A percentile compares a stretch with the other conserved stretches of the same genome.
These are phyloP conservation scores for Lasioglossum zephyrum DNA, from an alignment of 2,888 invertebrate genomes.

Conservation along the genomic window DNA sequence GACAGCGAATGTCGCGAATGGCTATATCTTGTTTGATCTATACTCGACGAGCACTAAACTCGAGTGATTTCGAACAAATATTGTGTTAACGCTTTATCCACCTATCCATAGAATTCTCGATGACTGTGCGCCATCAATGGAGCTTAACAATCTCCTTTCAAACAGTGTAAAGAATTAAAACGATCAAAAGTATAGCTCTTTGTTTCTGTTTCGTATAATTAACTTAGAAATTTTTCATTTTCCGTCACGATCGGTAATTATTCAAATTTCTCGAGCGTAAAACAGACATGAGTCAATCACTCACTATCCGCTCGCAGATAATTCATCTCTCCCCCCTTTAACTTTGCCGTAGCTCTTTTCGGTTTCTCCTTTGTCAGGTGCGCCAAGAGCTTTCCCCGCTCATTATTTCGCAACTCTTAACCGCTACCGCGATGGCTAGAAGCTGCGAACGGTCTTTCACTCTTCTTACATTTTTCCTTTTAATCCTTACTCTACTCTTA, in stretches of 20 bases:
- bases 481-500: slow-evolving; percentile 9
- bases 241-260: neutral
- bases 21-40: neutral
- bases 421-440: slow-evolving; percentile 18
- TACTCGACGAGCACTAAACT: neutral
- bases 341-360: neutral
- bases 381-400: slow-evolving; percentile 24
- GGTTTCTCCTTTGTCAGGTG: neutral
- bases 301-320: neutral
- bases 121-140: neutral
- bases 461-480: neutral
- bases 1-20: too few species aligned
- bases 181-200: too few species aligned
- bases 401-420: slow-evolving; percentile 69
- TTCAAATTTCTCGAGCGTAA: neutral
- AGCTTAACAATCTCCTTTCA: neutral
- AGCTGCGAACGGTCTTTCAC: slow-evolving; percentile 1
- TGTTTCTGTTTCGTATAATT: neutral
- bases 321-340: neutral
- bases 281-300: neutral
- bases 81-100: neutral
- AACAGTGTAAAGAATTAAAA: neutral
- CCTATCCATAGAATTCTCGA: neutral
- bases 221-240: neutral
- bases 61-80: neutral